Percentiles rank a stretch among this genome's conserved stretches.
These are phyloP conservation scores for Takifugu ocellatus DNA, from an alignment of 2,797 vertebrate species.

Conservation along the genomic window DNA sequence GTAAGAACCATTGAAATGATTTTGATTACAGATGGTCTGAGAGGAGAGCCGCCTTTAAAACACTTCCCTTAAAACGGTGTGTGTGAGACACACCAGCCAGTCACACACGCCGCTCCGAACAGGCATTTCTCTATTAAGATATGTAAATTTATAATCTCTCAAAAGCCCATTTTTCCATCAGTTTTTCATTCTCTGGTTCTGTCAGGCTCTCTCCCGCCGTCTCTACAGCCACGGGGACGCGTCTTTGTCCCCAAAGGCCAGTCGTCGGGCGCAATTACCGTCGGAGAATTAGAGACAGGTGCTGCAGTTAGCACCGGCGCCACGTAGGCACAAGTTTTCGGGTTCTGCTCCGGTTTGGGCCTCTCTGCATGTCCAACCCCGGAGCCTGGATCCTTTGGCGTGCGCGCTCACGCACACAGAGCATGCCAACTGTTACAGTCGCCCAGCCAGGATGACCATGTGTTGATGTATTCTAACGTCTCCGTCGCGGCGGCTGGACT, in stretches of 20 bases:
- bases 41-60: slow-evolving; percentile 31
- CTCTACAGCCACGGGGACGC: too few relatives aligned
- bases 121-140: slow-evolving; percentile 71
- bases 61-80: not conserved
- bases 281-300: slow-evolving; percentile 86
- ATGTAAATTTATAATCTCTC: slow-evolving; percentile 73
- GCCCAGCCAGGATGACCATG: slow-evolving; percentile 67
- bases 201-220: not conserved
- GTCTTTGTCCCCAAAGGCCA: slow-evolving; percentile 81
- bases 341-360: too few relatives aligned
- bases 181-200: slow-evolving; percentile 51
- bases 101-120: slow-evolving; percentile 10
- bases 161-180: slow-evolving; percentile 64
- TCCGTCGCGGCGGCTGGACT: slow-evolving; percentile 51
- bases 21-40: slow-evolving; percentile 31
- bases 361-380: slow-evolving; percentile 22
- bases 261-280: slow-evolving; percentile 88
- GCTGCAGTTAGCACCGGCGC: slow-evolving; percentile 12
- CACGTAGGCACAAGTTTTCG: too few relatives aligned
- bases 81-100: too few relatives aligned
- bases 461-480: slow-evolving; percentile 66
- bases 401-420: slow-evolving; percentile 44
- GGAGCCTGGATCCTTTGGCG: slow-evolving; percentile 48
- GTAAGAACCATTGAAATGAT: slow-evolving; percentile 40
- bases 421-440: slow-evolving; percentile 59